Conservation (phyloP, 1,140 invertebrate genomes). For the Rhopalosiphum padi region DNA sequence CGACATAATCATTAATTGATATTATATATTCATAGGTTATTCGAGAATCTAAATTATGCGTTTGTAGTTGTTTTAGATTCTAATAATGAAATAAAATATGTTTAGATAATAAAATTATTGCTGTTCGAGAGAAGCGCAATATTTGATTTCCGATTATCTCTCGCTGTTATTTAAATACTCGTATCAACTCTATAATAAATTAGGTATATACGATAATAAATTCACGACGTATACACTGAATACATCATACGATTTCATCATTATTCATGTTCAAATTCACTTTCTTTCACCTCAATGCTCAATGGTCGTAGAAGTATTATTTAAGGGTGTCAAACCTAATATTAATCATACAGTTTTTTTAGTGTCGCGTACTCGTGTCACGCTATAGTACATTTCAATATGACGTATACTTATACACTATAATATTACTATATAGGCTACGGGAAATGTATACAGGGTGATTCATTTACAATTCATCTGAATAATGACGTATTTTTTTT, state of each 20-base stretch:
- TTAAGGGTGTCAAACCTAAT: not conserved
- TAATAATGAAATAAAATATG: not conserved
- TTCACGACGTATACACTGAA: not conserved
- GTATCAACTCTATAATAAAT: not conserved
- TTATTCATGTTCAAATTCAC: constrained; percentile 3
- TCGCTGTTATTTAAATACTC: not conserved
- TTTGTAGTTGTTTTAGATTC: not conserved
- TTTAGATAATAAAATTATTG: not conserved
- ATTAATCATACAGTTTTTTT: constrained; percentile 14
- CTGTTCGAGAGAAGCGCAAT: not conserved
- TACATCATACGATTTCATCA: not conserved
- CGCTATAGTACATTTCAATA: not conserved
- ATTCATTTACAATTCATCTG: not conserved
- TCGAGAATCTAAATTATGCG: not conserved
- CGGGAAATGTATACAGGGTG: not conserved
- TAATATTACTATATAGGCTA: not conserved
- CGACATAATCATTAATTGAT: not conserved
- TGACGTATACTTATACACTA: not conserved
- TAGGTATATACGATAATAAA: not conserved
- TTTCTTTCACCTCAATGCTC: not conserved
- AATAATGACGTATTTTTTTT: not conserved
- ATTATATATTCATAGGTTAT: not conserved
- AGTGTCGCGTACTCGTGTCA: not conserved
- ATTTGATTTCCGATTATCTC: not conserved
- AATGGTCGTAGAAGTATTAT: not conserved